Evolutionary conservation across 1,140 invertebrate genomes (phyloP).

Genomic region (Brachionus rubens): DNA sequence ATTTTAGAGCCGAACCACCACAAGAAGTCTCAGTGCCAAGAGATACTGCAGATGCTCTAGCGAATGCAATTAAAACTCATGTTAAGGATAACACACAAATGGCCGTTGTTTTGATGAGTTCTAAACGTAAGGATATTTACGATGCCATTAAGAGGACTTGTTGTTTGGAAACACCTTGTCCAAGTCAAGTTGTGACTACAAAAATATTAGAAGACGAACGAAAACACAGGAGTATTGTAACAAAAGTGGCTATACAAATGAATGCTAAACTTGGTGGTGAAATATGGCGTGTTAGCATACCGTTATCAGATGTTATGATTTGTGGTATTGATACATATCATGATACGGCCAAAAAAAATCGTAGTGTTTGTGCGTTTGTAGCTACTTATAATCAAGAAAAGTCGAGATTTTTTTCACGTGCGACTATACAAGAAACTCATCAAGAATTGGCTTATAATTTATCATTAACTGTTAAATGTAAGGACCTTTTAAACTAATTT

Average conservation of each 20-base stretch:
- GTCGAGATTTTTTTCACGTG: constrained; percentile 74
- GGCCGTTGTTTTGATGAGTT: constrained; percentile 72
- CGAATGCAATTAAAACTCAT: constrained; percentile 27
- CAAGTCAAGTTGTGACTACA: constrained; percentile 68
- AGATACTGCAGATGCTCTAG: neutral
- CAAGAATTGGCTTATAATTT: constrained; percentile 68
- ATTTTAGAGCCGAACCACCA: neutral
- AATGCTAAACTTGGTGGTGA: constrained; percentile 91
- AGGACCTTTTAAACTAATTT: constrained; percentile 68
- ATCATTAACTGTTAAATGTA: constrained; percentile 70
- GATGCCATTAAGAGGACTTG: constrained; percentile 81
- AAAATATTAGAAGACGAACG: constrained; percentile 29
- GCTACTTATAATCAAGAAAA: constrained; percentile 62
- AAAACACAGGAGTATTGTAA: constrained; percentile 65
- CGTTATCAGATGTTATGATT: constrained; percentile 64
- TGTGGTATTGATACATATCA: constrained; percentile 89
- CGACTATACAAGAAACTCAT: constrained; percentile 68
- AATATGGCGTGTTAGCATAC: constrained; percentile 79
- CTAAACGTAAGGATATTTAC: constrained; percentile 78
- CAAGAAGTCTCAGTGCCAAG: constrained; percentile 1
- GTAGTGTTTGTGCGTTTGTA: constrained; percentile 66
- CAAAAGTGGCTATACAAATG: constrained; percentile 90
- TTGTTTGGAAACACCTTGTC: constrained; percentile 70
- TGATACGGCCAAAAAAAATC: constrained; percentile 61
- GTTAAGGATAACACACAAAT: constrained; percentile 49